These are phyloP conservation scores for Myathropa florea DNA, from an alignment of 2,888 invertebrate species.

Conservation along the genomic window DNA sequence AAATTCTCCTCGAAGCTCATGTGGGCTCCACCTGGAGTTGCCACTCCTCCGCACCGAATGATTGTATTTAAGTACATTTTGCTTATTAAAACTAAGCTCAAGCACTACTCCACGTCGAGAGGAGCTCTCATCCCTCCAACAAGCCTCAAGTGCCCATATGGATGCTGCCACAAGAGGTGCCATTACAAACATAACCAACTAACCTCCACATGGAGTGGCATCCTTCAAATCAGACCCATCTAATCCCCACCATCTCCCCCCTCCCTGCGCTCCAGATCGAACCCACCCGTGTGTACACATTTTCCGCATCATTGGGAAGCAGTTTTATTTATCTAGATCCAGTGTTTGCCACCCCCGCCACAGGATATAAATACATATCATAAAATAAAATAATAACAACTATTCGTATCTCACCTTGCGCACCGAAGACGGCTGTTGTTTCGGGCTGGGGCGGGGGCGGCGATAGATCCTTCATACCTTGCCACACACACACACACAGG, in stretches of 20 bases:
- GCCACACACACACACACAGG: not conserved
- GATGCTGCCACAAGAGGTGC: not conserved
- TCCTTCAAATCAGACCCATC: not conserved
- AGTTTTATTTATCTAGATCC: not conserved
- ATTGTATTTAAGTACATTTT: not conserved
- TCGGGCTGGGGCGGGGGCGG: not conserved
- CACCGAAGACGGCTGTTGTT: not conserved
- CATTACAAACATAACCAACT: not conserved
- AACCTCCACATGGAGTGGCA: not conserved
- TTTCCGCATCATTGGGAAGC: not conserved
- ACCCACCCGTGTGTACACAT: not conserved
- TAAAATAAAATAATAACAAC: constrained; percentile 6
- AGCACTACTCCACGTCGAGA: not conserved
- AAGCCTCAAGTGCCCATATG: not conserved
- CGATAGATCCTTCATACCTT: not conserved
- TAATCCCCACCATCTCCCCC: not conserved
- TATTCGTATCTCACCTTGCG: not conserved
- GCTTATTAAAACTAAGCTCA: not conserved
- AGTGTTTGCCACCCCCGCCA: not conserved
- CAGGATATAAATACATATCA: not conserved
- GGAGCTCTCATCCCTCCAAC: not conserved
- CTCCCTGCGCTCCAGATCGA: not conserved
- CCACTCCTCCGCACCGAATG: not conserved
- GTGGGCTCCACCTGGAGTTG: too few species aligned
- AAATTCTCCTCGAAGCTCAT: too few species aligned